These are phyloP conservation scores for Poliocrania exsul DNA, from an alignment of 2,797 vertebrate genomes.

Conservation along the genomic window DNA sequence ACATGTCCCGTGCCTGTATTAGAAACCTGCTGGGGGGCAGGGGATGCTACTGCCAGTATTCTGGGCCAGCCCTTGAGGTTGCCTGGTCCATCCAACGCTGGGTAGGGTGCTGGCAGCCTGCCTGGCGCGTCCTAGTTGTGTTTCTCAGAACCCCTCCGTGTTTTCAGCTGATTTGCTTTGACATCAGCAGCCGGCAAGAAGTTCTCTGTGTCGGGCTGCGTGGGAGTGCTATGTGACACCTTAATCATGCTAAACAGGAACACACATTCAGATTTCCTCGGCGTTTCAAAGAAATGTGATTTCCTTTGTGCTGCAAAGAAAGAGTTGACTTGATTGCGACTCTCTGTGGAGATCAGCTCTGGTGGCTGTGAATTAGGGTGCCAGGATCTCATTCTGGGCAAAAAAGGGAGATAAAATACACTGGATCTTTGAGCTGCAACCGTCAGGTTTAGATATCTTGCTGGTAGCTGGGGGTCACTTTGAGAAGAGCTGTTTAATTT, in stretches of 20 bases:
- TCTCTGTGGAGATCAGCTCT: slow-evolving; percentile 26
- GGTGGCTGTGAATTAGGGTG: slow-evolving; percentile 1
- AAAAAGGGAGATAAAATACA: not conserved
- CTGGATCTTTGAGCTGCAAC: not conserved
- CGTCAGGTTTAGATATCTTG: not conserved
- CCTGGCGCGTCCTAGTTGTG: slow-evolving; percentile 6
- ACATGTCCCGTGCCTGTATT: too few relatives aligned
- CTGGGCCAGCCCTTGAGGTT: not conserved
- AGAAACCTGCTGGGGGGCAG: not conserved
- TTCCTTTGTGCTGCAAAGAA: slow-evolving; percentile 67
- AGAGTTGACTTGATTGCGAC: slow-evolving; percentile 52
- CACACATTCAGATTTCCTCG: slow-evolving; percentile 62
- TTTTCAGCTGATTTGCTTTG: slow-evolving; percentile 70
- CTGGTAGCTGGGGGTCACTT: not conserved
- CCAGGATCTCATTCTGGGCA: slow-evolving; percentile 14
- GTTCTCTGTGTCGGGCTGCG: slow-evolving; percentile 61
- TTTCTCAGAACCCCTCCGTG: slow-evolving; percentile 49
- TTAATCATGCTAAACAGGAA: slow-evolving; percentile 72
- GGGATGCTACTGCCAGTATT: not conserved
- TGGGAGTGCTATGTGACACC: slow-evolving; percentile 72
- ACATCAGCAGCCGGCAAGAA: slow-evolving; percentile 67
- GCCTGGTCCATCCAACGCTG: accelerated
- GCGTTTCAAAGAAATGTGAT: slow-evolving; percentile 67
- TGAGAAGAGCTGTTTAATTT: not conserved
- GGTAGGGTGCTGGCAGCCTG: not conserved